Percentiles rank a stretch among this genome's conserved stretches.
phyloP scores from a whole-genome alignment of 53 echinoderm and acorn worm species.

The Luidia sarsii region DNA sequence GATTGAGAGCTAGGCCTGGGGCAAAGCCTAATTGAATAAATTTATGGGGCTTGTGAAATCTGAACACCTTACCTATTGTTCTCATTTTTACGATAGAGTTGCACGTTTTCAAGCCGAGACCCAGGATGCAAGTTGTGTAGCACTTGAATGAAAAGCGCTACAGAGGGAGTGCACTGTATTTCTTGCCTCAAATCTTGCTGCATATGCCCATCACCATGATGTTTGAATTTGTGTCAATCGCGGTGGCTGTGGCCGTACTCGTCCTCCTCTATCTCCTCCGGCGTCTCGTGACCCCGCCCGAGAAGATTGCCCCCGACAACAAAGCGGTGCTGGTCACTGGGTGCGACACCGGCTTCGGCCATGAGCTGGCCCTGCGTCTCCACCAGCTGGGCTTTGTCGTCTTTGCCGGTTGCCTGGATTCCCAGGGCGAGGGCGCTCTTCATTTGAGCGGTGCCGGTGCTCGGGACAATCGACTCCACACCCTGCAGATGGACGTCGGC shows the following conservation, averaged over 20 bases:
- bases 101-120: no score
- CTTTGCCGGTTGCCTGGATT: slow-evolving; percentile 70
- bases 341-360: slow-evolving; percentile 86
- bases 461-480: neutral
- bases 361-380: slow-evolving; percentile 70
- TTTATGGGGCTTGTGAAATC: no score
- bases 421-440: slow-evolving; percentile 69
- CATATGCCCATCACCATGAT: slow-evolving; percentile 16
- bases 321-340: slow-evolving; percentile 83
- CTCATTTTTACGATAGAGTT: no score
- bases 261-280: neutral
- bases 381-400: slow-evolving; percentile 73
- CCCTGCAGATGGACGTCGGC: slow-evolving; percentile 79
- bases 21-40: no score
- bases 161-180: neutral
- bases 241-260: neutral
- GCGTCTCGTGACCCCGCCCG: neutral
- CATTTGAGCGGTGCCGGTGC: slow-evolving; percentile 30
- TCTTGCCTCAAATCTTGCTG: no score
- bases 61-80: no score
- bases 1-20: no score
- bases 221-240: neutral
- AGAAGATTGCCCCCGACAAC: slow-evolving; percentile 13
- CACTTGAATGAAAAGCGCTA: neutral
- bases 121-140: no score